phyloP scores from a whole-genome alignment of 2,113 vertebrate genomes.

The Ornithorhynchus anatinus region DNA sequence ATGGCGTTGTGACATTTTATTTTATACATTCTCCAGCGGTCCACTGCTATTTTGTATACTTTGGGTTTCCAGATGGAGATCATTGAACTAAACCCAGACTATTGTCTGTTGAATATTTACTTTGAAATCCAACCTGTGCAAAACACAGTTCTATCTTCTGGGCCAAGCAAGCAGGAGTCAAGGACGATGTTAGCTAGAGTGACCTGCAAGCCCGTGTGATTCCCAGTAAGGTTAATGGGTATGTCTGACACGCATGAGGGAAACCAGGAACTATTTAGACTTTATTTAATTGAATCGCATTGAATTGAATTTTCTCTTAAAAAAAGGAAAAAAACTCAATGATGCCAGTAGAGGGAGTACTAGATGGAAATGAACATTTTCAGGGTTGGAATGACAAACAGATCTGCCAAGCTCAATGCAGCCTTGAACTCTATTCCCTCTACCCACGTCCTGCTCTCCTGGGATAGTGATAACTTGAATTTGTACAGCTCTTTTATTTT shows the following conservation, averaged over 20 bases:
- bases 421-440: not conserved
- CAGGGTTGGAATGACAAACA: not conserved
- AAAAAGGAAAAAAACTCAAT: not conserved
- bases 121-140: not conserved
- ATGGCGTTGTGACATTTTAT: not conserved
- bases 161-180: not conserved
- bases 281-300: not conserved
- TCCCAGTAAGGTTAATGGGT: not conserved
- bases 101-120: not conserved
- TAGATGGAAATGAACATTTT: not conserved
- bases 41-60: not conserved
- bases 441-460: not conserved
- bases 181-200: not conserved
- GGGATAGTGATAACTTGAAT: too few species aligned
- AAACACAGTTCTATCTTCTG: not conserved
- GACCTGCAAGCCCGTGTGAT: not conserved
- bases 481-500: too few species aligned
- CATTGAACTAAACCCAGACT: not conserved
- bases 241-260: not conserved
- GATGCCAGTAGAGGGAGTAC: not conserved
- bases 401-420: not conserved
- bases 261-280: not conserved
- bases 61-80: not conserved
- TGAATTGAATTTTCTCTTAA: not conserved
- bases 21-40: not conserved